Base-by-base conservation (phyloP, 2,113 vertebrate species). In the Oncorhynchus keta region DNA sequence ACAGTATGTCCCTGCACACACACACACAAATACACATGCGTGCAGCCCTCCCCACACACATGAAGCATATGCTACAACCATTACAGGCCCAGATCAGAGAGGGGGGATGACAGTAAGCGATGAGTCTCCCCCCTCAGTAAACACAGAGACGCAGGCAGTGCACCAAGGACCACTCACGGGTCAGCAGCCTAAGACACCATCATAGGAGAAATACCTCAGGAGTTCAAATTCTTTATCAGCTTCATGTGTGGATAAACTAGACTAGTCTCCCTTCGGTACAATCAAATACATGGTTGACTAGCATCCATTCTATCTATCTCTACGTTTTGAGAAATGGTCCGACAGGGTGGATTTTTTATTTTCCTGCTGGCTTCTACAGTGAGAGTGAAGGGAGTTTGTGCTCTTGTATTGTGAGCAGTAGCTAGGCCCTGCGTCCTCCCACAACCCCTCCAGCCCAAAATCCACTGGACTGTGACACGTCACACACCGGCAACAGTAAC, bases 21-120 rank as follows among this genome's bases (percentile, higher is more conserved):
- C 59, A 73, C 57, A 73, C n/a, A 62, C 57, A 74, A 45, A 45
- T 45, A 45, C 39, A 45, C 39, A 45, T 45, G 39, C 39, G 24
- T 28, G 28, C 49, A 67, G 14, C 62, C 68, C 73, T 84, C 80
- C 83, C 81, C 84, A 76, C 67, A 81, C 75, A 79, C 85, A 89
- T 45, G 39, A 45, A 45, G 39, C 39, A 45, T 90, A 91, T 93
- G 89, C 86, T 93, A 83, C 90, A 91, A 81, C 90, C 91, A 92
- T 92, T 92, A 91, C 74, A 88, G 72, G 82, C 77, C 39, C 80
- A 88, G 88, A 92, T 91, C 84, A 92, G 88, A 88, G 39, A 45
- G 77, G 80, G 82, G 75, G 76, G 82, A 88, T 87, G 86, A 89
- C 85, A 87, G 83, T 82, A 87, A 86, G 83, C 86, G 72, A 88